A percentile compares a stretch with the other conserved stretches of the same genome.
Conservation (phyloP, 2,113 vertebrate species). For the Megaceryle maxima region DNA sequence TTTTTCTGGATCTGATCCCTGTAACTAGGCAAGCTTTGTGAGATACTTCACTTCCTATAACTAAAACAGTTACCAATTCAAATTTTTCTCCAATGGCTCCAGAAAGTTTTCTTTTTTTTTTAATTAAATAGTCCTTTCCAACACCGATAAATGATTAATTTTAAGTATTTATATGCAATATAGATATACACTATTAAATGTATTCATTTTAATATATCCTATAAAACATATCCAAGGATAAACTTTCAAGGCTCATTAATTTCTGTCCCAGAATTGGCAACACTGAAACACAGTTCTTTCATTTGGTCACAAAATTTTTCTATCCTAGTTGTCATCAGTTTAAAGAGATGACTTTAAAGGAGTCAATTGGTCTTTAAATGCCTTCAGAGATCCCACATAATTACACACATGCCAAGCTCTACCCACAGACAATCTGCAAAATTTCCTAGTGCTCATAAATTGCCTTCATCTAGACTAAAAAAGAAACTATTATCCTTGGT, state of each 20-base stretch:
- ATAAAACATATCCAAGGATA: not conserved
- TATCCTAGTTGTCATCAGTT: not conserved
- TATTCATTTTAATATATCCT: not conserved
- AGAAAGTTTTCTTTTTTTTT: not conserved
- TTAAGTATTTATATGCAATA: not conserved
- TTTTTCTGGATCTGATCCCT: constrained; percentile 32
- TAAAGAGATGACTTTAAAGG: constrained; percentile 47
- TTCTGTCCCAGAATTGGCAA: not conserved
- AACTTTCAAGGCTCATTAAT: not conserved
- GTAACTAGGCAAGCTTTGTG: not conserved
- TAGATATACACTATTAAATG: too few species aligned
- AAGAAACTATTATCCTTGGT: constrained; percentile 35
- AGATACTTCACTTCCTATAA: constrained; percentile 7
- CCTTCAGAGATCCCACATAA: constrained; percentile 64
- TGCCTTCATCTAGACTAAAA: constrained; percentile 24
- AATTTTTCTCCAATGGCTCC: not conserved
- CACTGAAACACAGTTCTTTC: not conserved
- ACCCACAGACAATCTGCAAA: constrained; percentile 68
- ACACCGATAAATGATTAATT: not conserved
- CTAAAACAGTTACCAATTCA: not conserved
- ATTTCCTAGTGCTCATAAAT: constrained; percentile 50
- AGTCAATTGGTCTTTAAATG: constrained; percentile 64
- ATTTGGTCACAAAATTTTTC: constrained; percentile 13
- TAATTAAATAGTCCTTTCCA: not conserved
- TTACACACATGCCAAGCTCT: constrained; percentile 62